These are phyloP conservation scores for Corythornis madagascariensis DNA, from an alignment of 2,113 vertebrate species.

Conservation along the genomic window DNA sequence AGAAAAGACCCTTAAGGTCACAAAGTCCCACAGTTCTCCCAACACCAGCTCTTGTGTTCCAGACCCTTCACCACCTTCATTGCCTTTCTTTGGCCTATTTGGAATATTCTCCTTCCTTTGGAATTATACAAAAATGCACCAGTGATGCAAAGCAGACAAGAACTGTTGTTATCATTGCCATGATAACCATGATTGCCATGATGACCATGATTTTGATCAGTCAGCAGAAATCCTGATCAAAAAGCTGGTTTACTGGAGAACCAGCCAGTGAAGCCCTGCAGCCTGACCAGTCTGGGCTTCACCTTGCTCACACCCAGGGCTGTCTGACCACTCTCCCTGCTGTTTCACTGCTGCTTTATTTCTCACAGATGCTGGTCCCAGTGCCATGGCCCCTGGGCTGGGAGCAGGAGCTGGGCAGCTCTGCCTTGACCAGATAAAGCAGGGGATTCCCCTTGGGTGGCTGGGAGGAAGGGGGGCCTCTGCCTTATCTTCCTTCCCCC, in stretches of 20 bases:
- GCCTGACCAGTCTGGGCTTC: background rate
- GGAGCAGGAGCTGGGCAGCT: background rate
- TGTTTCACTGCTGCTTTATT: background rate
- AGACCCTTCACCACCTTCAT: background rate
- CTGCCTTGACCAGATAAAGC: background rate
- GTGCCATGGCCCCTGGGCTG: fast-evolving
- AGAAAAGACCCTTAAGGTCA: background rate
- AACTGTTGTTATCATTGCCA: background rate
- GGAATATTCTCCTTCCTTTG: background rate
- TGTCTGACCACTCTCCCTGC: background rate
- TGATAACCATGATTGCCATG: background rate
- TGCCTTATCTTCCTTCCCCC: conserved; percentile 38
- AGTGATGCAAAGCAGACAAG: background rate
- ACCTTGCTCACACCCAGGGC: background rate
- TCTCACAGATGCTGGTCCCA: fast-evolving
- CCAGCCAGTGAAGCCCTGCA: background rate
- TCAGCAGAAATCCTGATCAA: background rate
- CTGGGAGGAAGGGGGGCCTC: background rate
- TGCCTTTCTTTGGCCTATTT: too few species aligned
- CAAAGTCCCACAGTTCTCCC: background rate
- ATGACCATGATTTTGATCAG: background rate
- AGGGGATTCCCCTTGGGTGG: fast-evolving
- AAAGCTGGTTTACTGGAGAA: background rate
- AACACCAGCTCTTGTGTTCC: background rate
- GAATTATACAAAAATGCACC: background rate